Base-by-base conservation (phyloP, 2,797 vertebrate genomes). In the Salarias fasciatus region DNA sequence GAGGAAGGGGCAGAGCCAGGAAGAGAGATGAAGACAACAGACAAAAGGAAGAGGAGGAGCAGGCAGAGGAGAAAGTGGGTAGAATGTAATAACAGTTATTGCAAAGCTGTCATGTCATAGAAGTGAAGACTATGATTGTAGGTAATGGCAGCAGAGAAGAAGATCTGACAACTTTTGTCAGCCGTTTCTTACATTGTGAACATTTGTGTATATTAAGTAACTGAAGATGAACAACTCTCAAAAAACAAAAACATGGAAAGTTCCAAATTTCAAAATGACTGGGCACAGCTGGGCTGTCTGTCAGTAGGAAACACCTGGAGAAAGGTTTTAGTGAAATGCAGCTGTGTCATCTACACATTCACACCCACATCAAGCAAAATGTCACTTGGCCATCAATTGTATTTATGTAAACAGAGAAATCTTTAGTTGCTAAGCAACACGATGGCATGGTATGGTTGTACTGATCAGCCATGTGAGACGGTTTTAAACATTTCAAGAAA, bases 181-280 rank as follows among this genome's bases (percentile, higher is more conserved):
- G 50, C 4, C 2, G 6, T 12, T 42, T 42, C 31, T n/a, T 54
- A 24, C 18, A 44, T 48, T 44, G 18, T 0, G 1, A 9, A 35
- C 9, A 35, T 37, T 14, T 47, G 14, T 24, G 10, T 12, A 11
- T 24, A 14, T 52, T 28, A 42, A 40, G 5, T 45, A 15, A 33
- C 15, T 44, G 5, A 62, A 51, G 4, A 36, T 38, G 36, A 52
- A 33, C 35, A 30, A 13, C 45, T 24, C 3, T 24, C 18, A 24
- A 24, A 18, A 24, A 18, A 35, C 58, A 40, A 43, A 11, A 63
- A 52, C 42, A 36, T 8, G 1, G 46, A 8, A 8, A 33, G 8
- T 45, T 18, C 14, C 36, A 9, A 42, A 65, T 53, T 56, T 14
- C 1, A 14, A 68, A 67, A 47, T 67, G 58, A 53, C 29, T 42